Conservation (phyloP, 2,113 vertebrate genomes). For the Ia io region DNA sequence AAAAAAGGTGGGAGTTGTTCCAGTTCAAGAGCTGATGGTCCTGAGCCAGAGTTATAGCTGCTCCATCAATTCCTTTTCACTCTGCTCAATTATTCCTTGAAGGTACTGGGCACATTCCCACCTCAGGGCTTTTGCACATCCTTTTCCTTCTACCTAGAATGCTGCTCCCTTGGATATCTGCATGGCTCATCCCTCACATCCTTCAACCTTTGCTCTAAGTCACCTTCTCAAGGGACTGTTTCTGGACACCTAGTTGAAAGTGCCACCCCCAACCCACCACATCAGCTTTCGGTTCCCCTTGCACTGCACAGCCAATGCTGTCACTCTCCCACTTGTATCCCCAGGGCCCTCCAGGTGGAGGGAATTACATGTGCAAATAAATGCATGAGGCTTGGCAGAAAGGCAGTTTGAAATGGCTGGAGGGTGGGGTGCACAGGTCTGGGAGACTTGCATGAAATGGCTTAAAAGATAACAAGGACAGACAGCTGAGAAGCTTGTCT, state of each 20-base stretch:
- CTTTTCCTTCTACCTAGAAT: not conserved
- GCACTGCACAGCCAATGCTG: not conserved
- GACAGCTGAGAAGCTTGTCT: not conserved
- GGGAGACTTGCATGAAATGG: not conserved
- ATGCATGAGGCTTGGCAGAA: not conserved
- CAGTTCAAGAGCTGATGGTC: not conserved
- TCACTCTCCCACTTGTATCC: not conserved
- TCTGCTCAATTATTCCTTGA: not conserved
- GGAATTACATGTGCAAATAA: not conserved
- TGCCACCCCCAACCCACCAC: not conserved
- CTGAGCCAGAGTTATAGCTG: not conserved
- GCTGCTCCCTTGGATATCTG: not conserved
- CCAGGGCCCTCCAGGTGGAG: not conserved
- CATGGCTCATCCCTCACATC: not conserved
- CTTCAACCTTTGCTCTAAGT: not conserved
- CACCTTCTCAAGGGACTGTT: not conserved
- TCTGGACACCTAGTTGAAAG: not conserved
- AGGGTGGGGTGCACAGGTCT: rapidly evolving
- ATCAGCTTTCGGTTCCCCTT: not conserved
- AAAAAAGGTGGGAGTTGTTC: not conserved
- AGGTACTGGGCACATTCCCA: too few relatives aligned
- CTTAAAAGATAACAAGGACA: not conserved
- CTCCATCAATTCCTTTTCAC: not conserved
- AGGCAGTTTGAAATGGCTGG: not conserved
- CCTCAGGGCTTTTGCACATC: not conserved